phyloP scores from a whole-genome alignment of 2,888 invertebrate species.

The Dryococelus australis region DNA sequence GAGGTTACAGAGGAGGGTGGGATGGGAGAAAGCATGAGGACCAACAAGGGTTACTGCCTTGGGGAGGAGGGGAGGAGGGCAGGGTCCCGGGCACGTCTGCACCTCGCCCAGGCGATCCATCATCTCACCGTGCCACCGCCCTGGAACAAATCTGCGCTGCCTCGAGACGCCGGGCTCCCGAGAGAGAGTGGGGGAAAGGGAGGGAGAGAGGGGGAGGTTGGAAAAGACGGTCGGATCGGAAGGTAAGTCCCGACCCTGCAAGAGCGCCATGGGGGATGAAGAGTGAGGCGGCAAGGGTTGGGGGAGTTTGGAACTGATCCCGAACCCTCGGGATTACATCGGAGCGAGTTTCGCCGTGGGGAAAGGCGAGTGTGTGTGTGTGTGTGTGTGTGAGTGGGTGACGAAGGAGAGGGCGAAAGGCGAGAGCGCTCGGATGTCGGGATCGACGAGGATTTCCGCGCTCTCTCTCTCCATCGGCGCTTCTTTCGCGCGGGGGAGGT shows the following conservation, averaged over 20 bases:
- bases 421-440: background rate
- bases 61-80: background rate
- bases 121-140: background rate
- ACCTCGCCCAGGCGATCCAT: background rate
- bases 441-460: background rate
- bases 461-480: background rate
- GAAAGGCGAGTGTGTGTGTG: too few species aligned
- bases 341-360: background rate
- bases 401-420: background rate
- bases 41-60: background rate
- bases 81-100: background rate
- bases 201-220: constrained; percentile 18
- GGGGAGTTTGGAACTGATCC: constrained; percentile 8
- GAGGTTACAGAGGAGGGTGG: background rate
- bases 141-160: constrained; percentile 8
- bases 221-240: background rate
- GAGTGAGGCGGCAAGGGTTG: background rate
- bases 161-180: background rate
- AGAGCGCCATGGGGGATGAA: background rate
- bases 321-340: background rate
- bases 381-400: too few species aligned
- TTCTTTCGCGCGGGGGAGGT: background rate
- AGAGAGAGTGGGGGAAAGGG: too few species aligned
- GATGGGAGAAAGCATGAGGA: background rate
- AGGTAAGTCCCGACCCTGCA: background rate